phyloP scores from a whole-genome alignment of 1,140 invertebrate genomes.

The Olivierus martensii region DNA sequence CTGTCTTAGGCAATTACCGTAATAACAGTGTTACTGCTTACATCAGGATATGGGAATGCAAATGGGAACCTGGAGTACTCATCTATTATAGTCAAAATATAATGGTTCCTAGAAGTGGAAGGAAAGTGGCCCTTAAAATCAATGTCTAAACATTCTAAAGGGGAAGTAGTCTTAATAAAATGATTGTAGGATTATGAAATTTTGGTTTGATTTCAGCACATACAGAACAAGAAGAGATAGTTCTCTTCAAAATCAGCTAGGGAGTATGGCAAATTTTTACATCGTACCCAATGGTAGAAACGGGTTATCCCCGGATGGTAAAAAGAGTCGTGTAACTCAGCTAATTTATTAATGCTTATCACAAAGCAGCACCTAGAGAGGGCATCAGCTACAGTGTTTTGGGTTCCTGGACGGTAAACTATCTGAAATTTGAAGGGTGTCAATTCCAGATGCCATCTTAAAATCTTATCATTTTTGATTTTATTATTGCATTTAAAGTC shows the following conservation, averaged over 20 bases:
- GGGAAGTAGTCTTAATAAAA: slow-evolving; percentile 21
- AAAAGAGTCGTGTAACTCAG: slow-evolving; percentile 14
- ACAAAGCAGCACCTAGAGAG: background rate
- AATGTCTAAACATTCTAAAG: slow-evolving; percentile 21
- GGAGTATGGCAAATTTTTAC: slow-evolving; percentile 19
- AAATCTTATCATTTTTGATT: slow-evolving; percentile 24
- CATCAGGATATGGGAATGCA: background rate
- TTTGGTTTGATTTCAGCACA: slow-evolving; percentile 20
- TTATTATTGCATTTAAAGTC: slow-evolving; percentile 14
- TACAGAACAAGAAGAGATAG: background rate
- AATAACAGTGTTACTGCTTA: background rate
- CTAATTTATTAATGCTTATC: too few species aligned
- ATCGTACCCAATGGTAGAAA: slow-evolving; percentile 17
- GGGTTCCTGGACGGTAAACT: background rate
- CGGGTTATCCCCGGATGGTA: slow-evolving; percentile 22
- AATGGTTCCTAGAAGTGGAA: slow-evolving; percentile 19
- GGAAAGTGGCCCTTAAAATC: slow-evolving; percentile 25
- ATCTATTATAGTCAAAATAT: slow-evolving; percentile 23
- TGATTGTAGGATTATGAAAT: slow-evolving; percentile 8
- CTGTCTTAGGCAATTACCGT: background rate
- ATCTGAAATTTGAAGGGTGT: slow-evolving; percentile 2
- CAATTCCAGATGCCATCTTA: background rate
- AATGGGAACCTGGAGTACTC: slow-evolving; percentile 27
- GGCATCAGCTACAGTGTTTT: background rate
- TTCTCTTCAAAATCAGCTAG: slow-evolving; percentile 10